Percentiles rank a stretch among this genome's conserved stretches.
phyloP scores from a whole-genome alignment of 2,888 invertebrate species.

The Aphodius sticticus region DNA sequence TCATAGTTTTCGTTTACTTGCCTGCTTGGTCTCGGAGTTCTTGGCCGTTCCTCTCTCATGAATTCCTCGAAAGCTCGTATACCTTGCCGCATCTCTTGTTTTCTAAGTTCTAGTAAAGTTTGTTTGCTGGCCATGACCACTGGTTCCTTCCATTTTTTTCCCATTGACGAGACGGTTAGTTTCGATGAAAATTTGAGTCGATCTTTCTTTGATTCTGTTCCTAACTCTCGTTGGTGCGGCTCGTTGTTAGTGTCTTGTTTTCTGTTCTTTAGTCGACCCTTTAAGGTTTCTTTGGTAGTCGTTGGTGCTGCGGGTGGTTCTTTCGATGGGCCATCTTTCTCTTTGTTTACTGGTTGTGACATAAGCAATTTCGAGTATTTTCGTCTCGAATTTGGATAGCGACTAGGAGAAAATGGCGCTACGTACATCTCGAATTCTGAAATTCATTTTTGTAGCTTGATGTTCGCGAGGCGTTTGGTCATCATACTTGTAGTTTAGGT shows the following conservation, averaged over 20 bases:
- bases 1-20: not conserved
- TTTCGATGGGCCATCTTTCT: no score
- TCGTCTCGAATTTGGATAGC: not conserved
- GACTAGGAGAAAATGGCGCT: no score
- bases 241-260: no score
- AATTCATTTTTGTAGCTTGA: no score
- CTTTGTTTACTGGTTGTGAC: not conserved
- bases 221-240: not conserved
- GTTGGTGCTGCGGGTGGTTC: not conserved
- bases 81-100: not conserved
- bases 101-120: not conserved
- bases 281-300: not conserved
- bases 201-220: no score
- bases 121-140: not conserved
- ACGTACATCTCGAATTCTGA: no score
- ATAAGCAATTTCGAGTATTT: not conserved
- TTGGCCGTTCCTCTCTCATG: not conserved
- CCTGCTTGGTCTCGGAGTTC: not conserved
- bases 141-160: no score
- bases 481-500: no score
- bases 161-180: no score
- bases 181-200: no score
- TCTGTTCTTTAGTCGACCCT: not conserved
- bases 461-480: no score
- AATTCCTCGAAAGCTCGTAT: not conserved